These are phyloP conservation scores for Hartigia nigra DNA, from an alignment of 2,888 invertebrate species.

Conservation along the genomic window DNA sequence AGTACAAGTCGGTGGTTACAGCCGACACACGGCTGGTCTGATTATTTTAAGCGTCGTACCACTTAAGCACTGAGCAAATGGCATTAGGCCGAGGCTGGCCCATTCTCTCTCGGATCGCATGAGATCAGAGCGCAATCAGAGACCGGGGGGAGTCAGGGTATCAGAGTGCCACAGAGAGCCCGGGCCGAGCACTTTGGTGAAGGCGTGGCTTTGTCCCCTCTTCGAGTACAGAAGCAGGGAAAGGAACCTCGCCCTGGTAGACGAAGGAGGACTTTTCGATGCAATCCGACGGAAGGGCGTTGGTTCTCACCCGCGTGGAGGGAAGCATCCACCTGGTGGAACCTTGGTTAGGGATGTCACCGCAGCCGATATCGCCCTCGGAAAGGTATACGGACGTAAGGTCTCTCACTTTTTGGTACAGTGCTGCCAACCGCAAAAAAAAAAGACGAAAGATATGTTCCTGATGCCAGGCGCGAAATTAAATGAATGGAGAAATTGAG, in stretches of 20 bases:
- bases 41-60: constrained; percentile 16
- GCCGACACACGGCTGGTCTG: constrained; percentile 4
- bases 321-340: background rate
- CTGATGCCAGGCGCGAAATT: background rate
- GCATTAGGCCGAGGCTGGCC: background rate
- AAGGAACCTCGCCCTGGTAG: constrained; percentile 12
- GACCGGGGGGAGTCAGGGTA: background rate
- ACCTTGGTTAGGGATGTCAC: background rate
- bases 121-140: background rate
- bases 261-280: constrained; percentile 25
- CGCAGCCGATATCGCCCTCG: background rate
- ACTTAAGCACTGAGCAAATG: constrained; percentile 11
- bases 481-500: constrained; percentile 40
- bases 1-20: background rate
- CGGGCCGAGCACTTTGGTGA: constrained; percentile 12
- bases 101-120: background rate
- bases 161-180: background rate
- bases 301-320: background rate
- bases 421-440: background rate
- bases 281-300: constrained; percentile 19
- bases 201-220: constrained; percentile 26
- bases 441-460: background rate
- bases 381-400: background rate
- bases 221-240: constrained; percentile 12
- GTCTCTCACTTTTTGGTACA: background rate